Base-by-base conservation (phyloP, 1,140 invertebrate genomes). In the Lithobius niger region DNA sequence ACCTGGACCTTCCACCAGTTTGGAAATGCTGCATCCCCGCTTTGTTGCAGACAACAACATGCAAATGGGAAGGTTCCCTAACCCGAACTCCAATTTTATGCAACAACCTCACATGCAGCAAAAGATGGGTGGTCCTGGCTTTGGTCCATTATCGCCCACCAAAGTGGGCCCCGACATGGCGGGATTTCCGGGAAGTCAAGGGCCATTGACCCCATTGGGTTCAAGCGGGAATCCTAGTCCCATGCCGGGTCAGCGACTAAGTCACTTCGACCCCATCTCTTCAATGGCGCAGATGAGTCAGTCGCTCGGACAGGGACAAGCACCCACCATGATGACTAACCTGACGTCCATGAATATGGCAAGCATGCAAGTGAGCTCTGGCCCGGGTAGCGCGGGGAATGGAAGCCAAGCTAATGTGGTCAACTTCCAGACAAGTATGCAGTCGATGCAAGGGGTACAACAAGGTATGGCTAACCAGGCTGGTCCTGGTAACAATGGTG, bases 241-340 rank as follows among this genome's bases (percentile, higher is more conserved):
- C 56, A 59, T 60, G 53, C 55, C 2, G 27, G 44, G 55, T 22
- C 62, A 63, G 22, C 22, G 61, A 21, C 49, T 62, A 18, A 44
- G 79, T 52, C 81, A 79, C 62, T 93, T 93, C 69, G 90, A 94
- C 74, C 89, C 90, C 0, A 93, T 94, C 59, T 88, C 88, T 16
- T 94, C 90, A 2, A 77, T 93, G 62, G 88, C 89, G 22, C 88
- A 93, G 68, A 94, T 93, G 90, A 89, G 85, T 50, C 89, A 93
- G 64, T 87, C 91, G 64, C 67, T 93, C 22, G 89, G 88, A 1
- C 88, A 82, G 58, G 57, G n/a, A 50, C 70, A 67, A n/a, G 13
- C 53, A 47, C 52, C 66, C 0, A 63, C 64, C 13, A 59, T 56
- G 55, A 40, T 57, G 60, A 24, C 44, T 21, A 31, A 31, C n/a